These are phyloP conservation scores for Melieria omissa DNA, from an alignment of 2,888 invertebrate genomes.

Conservation along the genomic window DNA sequence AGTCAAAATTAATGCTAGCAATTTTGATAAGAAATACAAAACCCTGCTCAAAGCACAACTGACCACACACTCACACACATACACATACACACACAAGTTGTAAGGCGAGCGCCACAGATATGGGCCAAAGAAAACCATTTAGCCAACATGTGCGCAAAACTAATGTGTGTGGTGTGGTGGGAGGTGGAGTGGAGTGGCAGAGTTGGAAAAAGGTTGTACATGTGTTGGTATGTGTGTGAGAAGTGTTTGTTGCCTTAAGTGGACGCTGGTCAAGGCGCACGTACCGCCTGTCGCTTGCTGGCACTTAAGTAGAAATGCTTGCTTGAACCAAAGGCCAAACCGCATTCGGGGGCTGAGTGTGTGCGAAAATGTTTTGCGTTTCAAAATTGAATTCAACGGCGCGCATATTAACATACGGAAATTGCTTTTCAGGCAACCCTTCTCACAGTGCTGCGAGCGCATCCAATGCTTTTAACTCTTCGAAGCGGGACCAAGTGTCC, in stretches of 20 bases:
- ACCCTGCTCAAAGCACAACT: constrained; percentile 35
- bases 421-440: constrained; percentile 46
- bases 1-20: constrained; percentile 56
- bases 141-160: constrained; percentile 43
- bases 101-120: constrained; percentile 42
- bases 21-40: constrained; percentile 41
- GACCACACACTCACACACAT: constrained; percentile 13
- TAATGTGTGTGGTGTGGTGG: constrained; percentile 27
- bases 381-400: constrained; percentile 21
- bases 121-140: constrained; percentile 46
- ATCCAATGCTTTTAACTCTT: not conserved
- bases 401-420: constrained; percentile 14
- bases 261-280: constrained; percentile 19
- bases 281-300: constrained; percentile 22
- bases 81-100: constrained; percentile 5
- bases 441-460: constrained; percentile 31
- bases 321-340: not conserved
- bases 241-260: constrained; percentile 6
- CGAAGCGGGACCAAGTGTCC: constrained; percentile 7
- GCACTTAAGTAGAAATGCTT: constrained; percentile 18
- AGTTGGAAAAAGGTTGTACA: constrained; percentile 46
- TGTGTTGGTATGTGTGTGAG: constrained; percentile 17
- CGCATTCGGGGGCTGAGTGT: not conserved
- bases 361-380: too few relatives aligned
- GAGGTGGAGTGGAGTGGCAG: not conserved